Conservation (phyloP, 1,140 invertebrate genomes). For the Samia ricini region DNA sequence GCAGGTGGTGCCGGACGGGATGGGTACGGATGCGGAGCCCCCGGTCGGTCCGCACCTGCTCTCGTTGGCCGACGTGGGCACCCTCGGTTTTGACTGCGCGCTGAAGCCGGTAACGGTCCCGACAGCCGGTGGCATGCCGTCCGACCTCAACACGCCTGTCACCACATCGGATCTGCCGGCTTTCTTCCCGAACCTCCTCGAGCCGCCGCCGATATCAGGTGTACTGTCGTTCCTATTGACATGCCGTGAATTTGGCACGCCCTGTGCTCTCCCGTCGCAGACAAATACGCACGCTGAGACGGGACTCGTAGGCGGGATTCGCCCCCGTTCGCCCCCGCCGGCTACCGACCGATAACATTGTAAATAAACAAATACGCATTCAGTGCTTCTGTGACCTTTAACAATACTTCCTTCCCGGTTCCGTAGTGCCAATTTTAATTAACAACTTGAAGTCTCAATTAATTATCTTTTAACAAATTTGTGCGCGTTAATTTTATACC, state of each 20-base stretch:
- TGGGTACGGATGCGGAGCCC: slow-evolving; percentile 65
- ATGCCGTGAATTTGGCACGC: slow-evolving; percentile 6
- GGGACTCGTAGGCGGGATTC: slow-evolving; percentile 41
- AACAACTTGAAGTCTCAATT: neutral
- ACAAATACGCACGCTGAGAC: slow-evolving; percentile 23
- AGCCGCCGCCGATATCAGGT: slow-evolving; percentile 93
- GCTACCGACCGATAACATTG: slow-evolving; percentile 52
- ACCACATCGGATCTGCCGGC: slow-evolving; percentile 67
- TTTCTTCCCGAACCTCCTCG: slow-evolving; percentile 80
- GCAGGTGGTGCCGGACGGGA: slow-evolving; percentile 76
- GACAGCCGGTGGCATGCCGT: slow-evolving; percentile 78
- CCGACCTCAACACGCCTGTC: slow-evolving; percentile 72
- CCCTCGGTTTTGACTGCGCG: slow-evolving; percentile 64
- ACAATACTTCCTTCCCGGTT: slow-evolving; percentile 28
- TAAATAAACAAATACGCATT: slow-evolving; percentile 62
- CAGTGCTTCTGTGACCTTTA: slow-evolving; percentile 22
- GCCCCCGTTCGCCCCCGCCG: slow-evolving; percentile 30
- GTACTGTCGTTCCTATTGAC: slow-evolving; percentile 42
- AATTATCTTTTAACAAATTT: neutral
- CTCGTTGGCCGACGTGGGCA: slow-evolving; percentile 63
- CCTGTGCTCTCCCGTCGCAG: slow-evolving; percentile 3
- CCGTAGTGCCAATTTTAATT: slow-evolving; percentile 9
- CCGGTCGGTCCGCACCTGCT: slow-evolving; percentile 68
- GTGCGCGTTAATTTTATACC: neutral
- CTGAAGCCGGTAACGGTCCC: slow-evolving; percentile 86